A percentile compares a stretch with the other conserved stretches of the same genome.
Evolutionary conservation across 2,113 vertebrate species (phyloP).

Genomic region (Myanophis thanlyinensis): DNA sequence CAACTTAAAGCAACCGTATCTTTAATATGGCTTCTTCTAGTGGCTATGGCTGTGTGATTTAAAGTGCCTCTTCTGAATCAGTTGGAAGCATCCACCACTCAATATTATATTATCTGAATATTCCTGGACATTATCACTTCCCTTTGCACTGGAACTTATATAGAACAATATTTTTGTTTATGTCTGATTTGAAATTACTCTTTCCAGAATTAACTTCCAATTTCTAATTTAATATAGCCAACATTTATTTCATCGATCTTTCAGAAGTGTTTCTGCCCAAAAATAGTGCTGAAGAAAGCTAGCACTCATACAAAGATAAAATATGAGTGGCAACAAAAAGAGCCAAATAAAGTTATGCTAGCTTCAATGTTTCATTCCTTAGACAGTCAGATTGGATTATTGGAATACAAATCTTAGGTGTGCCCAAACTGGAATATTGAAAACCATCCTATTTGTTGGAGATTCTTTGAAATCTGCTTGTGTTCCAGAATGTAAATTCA

Average conservation of each 20-base stretch:
- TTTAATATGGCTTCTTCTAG: not conserved
- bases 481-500: not conserved
- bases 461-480: not conserved
- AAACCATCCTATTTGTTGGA: not conserved
- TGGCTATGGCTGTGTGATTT: not conserved
- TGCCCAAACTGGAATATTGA: not conserved
- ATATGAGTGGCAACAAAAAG: not conserved
- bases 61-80: not conserved
- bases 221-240: not conserved
- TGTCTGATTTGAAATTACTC: not conserved
- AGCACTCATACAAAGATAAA: not conserved
- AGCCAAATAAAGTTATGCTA: not conserved
- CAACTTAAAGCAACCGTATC: not conserved
- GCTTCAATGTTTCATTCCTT: not conserved
- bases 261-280: not conserved
- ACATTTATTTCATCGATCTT: not conserved
- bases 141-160: not conserved
- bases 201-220: not conserved
- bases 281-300: not conserved
- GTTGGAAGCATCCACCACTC: not conserved
- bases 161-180: not conserved
- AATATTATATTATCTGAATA: not conserved
- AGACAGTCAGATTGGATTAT: not conserved
- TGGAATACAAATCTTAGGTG: not conserved
- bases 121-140: not conserved